Evolutionary conservation across 2,113 vertebrate species (phyloP).

Genomic region (Ictalurus punctatus): DNA sequence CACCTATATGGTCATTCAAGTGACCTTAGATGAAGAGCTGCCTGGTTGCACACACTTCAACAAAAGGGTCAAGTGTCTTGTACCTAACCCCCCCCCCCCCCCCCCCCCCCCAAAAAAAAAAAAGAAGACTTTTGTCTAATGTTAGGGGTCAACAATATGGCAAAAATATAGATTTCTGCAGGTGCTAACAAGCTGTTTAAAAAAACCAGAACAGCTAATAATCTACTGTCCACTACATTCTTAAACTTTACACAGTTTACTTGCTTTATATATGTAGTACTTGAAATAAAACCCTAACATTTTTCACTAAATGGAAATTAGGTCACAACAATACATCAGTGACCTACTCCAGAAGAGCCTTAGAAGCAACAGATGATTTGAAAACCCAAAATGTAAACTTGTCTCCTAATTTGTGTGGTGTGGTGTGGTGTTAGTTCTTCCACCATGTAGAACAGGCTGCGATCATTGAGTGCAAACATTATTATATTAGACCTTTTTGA

Average conservation of each 20-base stretch:
- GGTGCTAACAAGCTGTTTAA: background rate
- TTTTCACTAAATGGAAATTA: background rate
- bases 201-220: background rate
- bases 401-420: background rate
- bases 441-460: background rate
- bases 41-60: background rate
- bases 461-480: background rate
- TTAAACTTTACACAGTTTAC: background rate
- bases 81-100: no score
- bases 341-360: background rate
- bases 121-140: background rate
- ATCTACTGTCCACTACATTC: background rate
- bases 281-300: background rate
- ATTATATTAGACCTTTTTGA: background rate
- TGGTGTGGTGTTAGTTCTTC: background rate
- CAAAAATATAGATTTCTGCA: background rate
- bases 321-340: background rate
- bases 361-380: background rate
- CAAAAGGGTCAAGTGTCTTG: background rate
- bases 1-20: background rate
- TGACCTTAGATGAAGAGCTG: constrained; percentile 5
- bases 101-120: background rate
- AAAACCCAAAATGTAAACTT: background rate
- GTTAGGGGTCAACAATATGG: background rate
- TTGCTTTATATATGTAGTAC: background rate